phyloP scores from a whole-genome alignment of 2,113 vertebrate genomes.

The Hylia prasina region DNA sequence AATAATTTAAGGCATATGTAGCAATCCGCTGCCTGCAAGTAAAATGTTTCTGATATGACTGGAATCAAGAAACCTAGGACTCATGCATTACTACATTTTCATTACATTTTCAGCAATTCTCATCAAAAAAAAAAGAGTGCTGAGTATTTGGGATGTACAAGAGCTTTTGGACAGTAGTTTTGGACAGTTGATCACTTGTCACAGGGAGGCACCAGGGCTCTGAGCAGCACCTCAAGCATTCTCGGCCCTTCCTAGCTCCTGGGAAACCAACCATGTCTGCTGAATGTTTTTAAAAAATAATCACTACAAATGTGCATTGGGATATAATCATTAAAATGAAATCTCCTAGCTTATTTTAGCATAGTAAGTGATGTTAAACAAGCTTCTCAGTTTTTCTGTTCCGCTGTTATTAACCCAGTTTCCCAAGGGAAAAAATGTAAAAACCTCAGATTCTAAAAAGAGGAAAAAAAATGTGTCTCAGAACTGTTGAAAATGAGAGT shows the following conservation, averaged over 20 bases:
- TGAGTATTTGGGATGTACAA: background rate
- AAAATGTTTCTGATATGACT: background rate
- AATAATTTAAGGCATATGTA: background rate
- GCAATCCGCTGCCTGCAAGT: background rate
- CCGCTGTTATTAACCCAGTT: slow-evolving; percentile 58
- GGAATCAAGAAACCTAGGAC: background rate
- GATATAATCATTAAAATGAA: slow-evolving; percentile 54
- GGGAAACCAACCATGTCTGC: slow-evolving; percentile 32
- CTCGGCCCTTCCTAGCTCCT: background rate
- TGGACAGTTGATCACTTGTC: background rate
- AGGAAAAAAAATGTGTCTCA: background rate
- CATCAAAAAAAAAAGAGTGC: background rate
- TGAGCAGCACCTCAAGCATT: background rate
- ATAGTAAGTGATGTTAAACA: slow-evolving; percentile 63
- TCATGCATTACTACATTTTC: background rate
- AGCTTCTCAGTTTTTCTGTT: slow-evolving; percentile 50
- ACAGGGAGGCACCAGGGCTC: background rate
- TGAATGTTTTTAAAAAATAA: slow-evolving; percentile 45
- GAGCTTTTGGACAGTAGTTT: background rate
- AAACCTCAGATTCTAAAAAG: slow-evolving; percentile 34
- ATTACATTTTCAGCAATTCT: background rate
- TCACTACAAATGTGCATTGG: slow-evolving; percentile 54
- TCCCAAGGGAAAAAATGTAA: slow-evolving; percentile 50
- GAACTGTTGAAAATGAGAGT: slow-evolving; percentile 39
- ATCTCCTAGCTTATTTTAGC: slow-evolving; percentile 41